Evolutionary conservation across 2,888 invertebrate genomes (phyloP), one percentile per base, ranked within the genome.

Genomic region (Craniophora ligustri): DNA sequence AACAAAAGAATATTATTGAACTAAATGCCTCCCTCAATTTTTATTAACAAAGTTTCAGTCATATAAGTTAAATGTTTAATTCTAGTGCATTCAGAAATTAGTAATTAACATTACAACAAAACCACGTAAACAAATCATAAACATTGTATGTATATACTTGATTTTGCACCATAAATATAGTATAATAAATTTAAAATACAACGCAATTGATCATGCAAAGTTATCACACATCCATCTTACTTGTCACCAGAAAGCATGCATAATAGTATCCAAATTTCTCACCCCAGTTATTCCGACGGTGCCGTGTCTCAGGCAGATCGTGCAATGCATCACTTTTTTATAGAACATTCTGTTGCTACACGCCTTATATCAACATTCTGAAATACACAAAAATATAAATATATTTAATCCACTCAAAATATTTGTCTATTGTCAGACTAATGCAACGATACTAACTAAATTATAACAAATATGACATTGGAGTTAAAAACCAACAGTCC

Each of bases 301-400:
- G 47, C 88, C 86, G 82, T 88, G 83, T 72, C 82, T 88, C 47
- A 89, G 75, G 80, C 90, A 92, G 44, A 87, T 70, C 47, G 83
- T 87, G 73, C 91, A 92, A 63, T 91, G 87, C 50, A 91, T 76
- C 51, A 90, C 87, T 76, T 88, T 91, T 67, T 86, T 74, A 74
- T 89, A 91, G 53, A 92, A 91, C 93, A 93, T 93, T 40, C 54
- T 82, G 63, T 30, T 46, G 45, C 56, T 56, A 64, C 32, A 57
- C 21, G 38, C 56, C 34, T 78, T 82, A 87, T 32, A 79, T 82
- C 76, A 82, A 83, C 91, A 91, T 92, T 69, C 92, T 92, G 84
- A 73, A 88, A 88, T 50, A 50, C 32, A 49, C 40, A 15, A 59
- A 30, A 46, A 30, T 23, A 40, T 62, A 57, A 45, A 34, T 38